Percentiles rank a stretch among this genome's conserved stretches.
phyloP scores from a whole-genome alignment of 2,888 invertebrate species.

The Eutolmus rufibarbis region DNA sequence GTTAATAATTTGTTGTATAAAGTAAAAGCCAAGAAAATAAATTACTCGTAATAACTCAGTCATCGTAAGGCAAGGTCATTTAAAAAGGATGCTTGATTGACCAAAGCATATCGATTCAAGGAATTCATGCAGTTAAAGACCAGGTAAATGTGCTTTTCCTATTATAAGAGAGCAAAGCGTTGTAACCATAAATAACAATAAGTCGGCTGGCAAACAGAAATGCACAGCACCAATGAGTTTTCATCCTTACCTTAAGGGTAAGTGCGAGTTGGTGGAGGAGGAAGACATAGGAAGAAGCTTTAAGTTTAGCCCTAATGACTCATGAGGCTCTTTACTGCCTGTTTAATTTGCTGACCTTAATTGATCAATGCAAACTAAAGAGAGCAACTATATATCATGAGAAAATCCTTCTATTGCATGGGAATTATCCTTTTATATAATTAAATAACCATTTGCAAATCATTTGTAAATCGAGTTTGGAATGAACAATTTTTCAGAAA shows the following conservation, averaged over 20 bases:
- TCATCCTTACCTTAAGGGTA: neutral
- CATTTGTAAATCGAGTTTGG: neutral
- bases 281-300: neutral
- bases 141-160: neutral
- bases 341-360: neutral
- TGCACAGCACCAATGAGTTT: neutral
- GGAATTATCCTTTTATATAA: neutral
- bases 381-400: neutral
- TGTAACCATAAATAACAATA: neutral
- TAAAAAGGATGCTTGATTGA: neutral
- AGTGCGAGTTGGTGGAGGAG: neutral
- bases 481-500: neutral
- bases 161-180: neutral
- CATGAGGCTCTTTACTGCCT: neutral
- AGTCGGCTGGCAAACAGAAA: neutral
- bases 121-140: neutral
- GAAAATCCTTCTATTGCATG: neutral
- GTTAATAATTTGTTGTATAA: too few species aligned
- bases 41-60: neutral
- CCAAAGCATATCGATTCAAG: neutral
- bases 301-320: neutral
- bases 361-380: neutral
- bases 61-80: neutral
- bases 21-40: too few species aligned
- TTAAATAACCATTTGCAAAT: neutral